Percentiles rank a stretch among this genome's conserved stretches.
phyloP scores from a whole-genome alignment of 2,113 vertebrate genomes.

The Aspiorhynchus laticeps region DNA sequence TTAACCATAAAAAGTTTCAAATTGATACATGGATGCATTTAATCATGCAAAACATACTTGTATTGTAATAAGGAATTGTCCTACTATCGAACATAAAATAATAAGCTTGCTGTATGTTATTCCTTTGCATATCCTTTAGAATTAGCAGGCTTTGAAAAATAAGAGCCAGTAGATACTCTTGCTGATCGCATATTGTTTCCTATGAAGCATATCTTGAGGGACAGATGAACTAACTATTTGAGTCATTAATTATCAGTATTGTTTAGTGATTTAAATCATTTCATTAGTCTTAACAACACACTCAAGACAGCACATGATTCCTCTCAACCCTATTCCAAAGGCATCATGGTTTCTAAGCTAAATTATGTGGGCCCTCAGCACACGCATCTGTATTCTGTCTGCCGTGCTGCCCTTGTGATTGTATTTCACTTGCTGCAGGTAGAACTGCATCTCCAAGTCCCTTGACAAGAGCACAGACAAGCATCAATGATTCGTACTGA shows the following conservation, averaged over 20 bases:
- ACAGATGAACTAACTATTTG: conserved; percentile 32
- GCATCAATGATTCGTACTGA: conserved; percentile 58
- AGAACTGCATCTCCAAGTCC: conserved; percentile 50
- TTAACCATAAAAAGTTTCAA: neutral
- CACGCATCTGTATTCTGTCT: conserved; percentile 54
- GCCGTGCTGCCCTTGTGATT: conserved; percentile 42
- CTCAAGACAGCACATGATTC: conserved; percentile 17
- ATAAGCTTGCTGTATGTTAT: neutral
- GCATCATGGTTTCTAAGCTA: neutral
- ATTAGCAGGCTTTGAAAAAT: neutral
- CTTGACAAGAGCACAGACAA: conserved; percentile 59
- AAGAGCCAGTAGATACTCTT: neutral
- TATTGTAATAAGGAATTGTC: neutral
- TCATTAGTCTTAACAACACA: conserved; percentile 15
- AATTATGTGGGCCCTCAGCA: conserved; percentile 29
- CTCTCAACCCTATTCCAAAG: conserved; percentile 26
- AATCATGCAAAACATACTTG: neutral
- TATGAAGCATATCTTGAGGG: conserved; percentile 28
- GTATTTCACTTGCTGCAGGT: conserved; percentile 52
- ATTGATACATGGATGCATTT: neutral
- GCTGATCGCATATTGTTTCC: conserved; percentile 1
- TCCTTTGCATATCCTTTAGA: neutral
- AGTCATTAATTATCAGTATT: conserved; percentile 19
- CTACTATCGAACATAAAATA: neutral
- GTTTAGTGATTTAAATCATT: conserved; percentile 19